Conservation (phyloP, 2,888 invertebrate genomes). For the Hyposoter didymator region DNA sequence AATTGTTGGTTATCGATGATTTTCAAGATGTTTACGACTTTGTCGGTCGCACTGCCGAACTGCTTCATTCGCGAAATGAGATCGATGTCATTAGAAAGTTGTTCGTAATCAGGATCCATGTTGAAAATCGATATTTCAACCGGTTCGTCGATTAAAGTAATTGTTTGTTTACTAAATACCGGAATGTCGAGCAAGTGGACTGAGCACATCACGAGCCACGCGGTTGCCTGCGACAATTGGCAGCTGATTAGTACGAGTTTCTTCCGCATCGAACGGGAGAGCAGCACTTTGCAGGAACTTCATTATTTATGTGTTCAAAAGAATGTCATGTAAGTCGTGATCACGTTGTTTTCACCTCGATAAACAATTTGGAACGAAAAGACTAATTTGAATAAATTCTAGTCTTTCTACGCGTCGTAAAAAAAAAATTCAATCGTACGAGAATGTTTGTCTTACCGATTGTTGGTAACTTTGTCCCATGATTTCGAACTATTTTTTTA, state of each 20-base stretch:
- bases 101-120: slow-evolving; percentile 78
- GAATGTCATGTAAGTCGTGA: neutral
- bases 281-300: slow-evolving; percentile 12
- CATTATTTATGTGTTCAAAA: neutral
- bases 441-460: neutral
- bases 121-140: slow-evolving; percentile 4
- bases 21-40: slow-evolving; percentile 76
- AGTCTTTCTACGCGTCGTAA: neutral
- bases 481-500: neutral
- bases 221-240: neutral
- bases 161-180: neutral
- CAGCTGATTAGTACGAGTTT: neutral
- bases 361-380: neutral
- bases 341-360: neutral
- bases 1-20: slow-evolving; percentile 74
- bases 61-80: slow-evolving; percentile 76
- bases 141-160: neutral
- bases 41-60: slow-evolving; percentile 74
- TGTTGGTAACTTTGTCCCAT: neutral
- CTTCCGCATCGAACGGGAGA: neutral
- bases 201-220: neutral
- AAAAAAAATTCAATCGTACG: neutral
- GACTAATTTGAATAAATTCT: neutral
- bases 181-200: neutral
- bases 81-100: slow-evolving; percentile 77